These are phyloP conservation scores for Arctopsyche grandis DNA, from an alignment of 1,140 invertebrate genomes.

Conservation along the genomic window DNA sequence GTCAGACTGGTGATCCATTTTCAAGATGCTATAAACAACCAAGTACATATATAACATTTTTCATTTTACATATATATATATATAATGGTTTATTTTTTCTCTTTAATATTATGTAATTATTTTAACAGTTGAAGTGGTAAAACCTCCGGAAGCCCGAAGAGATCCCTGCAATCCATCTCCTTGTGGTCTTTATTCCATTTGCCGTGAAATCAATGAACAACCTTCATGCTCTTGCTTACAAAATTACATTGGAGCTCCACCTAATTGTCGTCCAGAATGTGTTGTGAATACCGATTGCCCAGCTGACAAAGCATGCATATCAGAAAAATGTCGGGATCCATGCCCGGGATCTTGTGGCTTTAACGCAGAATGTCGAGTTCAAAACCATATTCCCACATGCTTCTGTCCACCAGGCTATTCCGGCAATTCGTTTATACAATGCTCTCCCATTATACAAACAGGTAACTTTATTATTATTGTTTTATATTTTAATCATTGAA, in stretches of 20 bases:
- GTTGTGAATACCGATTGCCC: slow-evolving; percentile 77
- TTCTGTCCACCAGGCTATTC: slow-evolving; percentile 75
- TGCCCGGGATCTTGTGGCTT: slow-evolving; percentile 84
- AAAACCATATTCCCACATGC: slow-evolving; percentile 81
- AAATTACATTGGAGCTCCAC: slow-evolving; percentile 77
- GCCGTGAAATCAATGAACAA: slow-evolving; percentile 68
- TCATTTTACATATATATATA: slow-evolving; percentile 36
- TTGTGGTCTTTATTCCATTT: slow-evolving; percentile 81
- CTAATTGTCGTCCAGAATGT: slow-evolving; percentile 71
- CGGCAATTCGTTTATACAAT: slow-evolving; percentile 79
- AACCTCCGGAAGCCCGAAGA: slow-evolving; percentile 64
- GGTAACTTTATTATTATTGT: slow-evolving; percentile 44
- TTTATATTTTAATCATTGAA: not conserved
- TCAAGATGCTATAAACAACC: slow-evolving; percentile 67
- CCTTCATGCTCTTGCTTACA: slow-evolving; percentile 76
- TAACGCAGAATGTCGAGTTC: slow-evolving; percentile 79
- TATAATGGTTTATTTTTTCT: not conserved
- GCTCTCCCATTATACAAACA: slow-evolving; percentile 64
- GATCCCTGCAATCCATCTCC: slow-evolving; percentile 83
- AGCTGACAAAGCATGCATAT: slow-evolving; percentile 78
- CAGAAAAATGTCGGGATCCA: slow-evolving; percentile 82
- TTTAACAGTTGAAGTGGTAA: slow-evolving; percentile 73
- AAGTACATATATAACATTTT: slow-evolving; percentile 64
- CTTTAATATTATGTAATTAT: not conserved
- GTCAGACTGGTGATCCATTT: slow-evolving; percentile 74